Base-by-base conservation (phyloP, 2,888 invertebrate species). In the Drosophila mimetica region DNA sequence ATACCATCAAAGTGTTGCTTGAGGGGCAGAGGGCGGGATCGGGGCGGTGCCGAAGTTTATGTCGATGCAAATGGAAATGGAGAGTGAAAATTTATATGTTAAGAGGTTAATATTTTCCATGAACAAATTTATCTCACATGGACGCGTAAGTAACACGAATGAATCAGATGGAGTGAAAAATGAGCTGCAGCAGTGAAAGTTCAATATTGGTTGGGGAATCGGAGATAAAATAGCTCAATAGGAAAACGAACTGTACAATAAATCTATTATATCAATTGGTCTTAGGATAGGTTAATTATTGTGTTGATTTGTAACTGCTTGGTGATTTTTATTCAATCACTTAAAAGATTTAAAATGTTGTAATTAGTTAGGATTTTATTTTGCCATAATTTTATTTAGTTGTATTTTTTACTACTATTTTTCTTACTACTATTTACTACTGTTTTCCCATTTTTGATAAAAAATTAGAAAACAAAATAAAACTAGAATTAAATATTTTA, bases 21-120 rank as follows among this genome's bases (percentile, higher is more conserved):
- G n/a, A 4, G 42, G 42, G 18, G 42, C 18, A 8, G 25, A 16
- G 11, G n/a, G 34, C 32, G 13, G n/a, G 14, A 14, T 9, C 2
- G 37, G 13, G 18, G n/a, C 13, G 5, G n/a, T n/a, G 5, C 9
- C 9, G 5, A 6, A 28, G 22, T 42, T 59, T 47, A 53, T 50
- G 42, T 28, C 16, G 50, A 60, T 37, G 58, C 37, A 50, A 63
- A 63, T 58, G 37, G 61, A 84, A 60, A 57, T 32, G 46, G 32
- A 69, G 32, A 66, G 64, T 64, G 64, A 67, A 64, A 66, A 64
- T 64, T 66, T 65, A 46, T 67, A 46, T 65, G 64, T 32, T 39
- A 44, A 32, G 44, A 44, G 67, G 64, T 66, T 66, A 64, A 66
- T 42, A 52, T 65, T 37, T 25, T 25, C n/a, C 65, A 30, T 8